These are phyloP conservation scores for Alligator sinensis DNA, from an alignment of 2,113 vertebrate species.

Conservation along the genomic window DNA sequence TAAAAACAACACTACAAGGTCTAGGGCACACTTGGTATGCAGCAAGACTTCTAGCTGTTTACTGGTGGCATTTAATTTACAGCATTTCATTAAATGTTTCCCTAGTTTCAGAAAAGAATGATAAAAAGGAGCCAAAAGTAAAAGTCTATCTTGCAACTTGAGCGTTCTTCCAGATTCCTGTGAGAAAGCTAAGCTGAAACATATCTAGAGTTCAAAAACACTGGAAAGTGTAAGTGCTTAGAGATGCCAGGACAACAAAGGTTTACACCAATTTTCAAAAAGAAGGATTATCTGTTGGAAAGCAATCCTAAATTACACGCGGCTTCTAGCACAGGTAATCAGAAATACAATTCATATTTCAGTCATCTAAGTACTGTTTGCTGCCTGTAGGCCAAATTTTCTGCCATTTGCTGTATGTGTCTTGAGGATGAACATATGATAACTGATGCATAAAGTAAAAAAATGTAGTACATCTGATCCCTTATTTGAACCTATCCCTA, in stretches of 20 bases:
- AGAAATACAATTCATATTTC: neutral
- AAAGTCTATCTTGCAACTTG: neutral
- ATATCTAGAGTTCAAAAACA: neutral
- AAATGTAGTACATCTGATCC: neutral
- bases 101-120: neutral
- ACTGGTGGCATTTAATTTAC: neutral
- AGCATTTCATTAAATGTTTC: neutral
- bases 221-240: neutral
- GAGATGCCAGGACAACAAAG: neutral
- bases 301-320: rapidly evolving
- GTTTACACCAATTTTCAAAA: neutral
- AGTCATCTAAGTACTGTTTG: neutral
- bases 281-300: neutral
- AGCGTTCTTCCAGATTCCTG: neutral
- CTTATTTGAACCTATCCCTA: neutral
- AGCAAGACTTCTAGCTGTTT: neutral
- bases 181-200: neutral
- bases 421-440: neutral
- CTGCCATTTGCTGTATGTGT: neutral
- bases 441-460: neutral
- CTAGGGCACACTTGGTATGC: conserved; percentile 3
- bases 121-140: neutral
- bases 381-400: neutral
- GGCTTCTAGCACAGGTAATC: neutral
- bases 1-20: neutral